Conservation (phyloP, 2,888 invertebrate genomes). For the Agapetus fuscipes region DNA sequence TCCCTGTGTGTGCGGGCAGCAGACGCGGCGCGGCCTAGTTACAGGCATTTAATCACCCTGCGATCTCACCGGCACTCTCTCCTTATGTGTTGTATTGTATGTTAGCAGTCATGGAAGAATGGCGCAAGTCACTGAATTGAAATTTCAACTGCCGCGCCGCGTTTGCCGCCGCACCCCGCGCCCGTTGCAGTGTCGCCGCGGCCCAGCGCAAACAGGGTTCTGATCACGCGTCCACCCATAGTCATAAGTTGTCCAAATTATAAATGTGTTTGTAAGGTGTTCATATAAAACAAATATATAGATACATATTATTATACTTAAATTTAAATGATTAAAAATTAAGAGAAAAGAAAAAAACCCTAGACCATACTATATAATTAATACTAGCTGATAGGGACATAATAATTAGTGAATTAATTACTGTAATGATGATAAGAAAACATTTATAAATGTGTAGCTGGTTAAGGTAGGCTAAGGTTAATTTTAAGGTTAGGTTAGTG, state of each 20-base stretch:
- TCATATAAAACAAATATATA: constrained; percentile 16
- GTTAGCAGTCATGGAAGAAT: no score
- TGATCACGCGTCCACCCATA: constrained; percentile 9
- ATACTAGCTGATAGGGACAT: not conserved
- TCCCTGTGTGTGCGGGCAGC: no score
- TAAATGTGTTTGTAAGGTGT: constrained; percentile 18
- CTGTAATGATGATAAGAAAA: not conserved
- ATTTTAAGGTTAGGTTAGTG: constrained; percentile 2
- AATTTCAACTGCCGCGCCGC: no score
- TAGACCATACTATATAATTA: not conserved
- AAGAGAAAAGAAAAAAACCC: no score
- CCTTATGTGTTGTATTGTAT: no score
- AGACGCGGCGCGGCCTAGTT: no score
- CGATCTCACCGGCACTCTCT: no score
- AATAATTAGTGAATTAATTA: constrained; percentile 1
- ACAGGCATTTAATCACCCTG: no score
- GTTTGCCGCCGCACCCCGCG: no score
- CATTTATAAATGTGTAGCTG: constrained; percentile 11
- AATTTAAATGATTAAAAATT: not conserved
- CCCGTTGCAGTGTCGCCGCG: no score
- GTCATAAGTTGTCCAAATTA: constrained; percentile 17
- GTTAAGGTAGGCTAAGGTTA: not conserved
- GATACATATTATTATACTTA: constrained; percentile 12
- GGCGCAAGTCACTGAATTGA: no score
- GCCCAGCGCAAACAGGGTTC: no score